Percentiles rank a stretch among this genome's conserved stretches.
Evolutionary conservation across 2,797 vertebrate genomes (phyloP).

Genomic region (Psittacula echo): DNA sequence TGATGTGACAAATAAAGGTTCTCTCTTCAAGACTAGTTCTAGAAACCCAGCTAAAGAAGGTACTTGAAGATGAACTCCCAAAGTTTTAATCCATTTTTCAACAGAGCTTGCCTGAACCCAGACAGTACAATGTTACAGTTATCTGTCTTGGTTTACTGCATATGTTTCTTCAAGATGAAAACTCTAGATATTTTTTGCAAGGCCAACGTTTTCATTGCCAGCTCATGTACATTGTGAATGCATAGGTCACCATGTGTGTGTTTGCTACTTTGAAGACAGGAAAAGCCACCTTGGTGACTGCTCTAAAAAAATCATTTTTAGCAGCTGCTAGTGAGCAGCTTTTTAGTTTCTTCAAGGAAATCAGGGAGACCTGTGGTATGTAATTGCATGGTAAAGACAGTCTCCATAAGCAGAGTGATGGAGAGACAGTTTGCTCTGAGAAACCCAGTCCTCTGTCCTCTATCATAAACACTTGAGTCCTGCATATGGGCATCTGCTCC

Average conservation of each 20-base stretch:
- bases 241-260: background rate
- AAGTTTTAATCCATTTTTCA: background rate
- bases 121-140: background rate
- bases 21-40: background rate
- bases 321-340: background rate
- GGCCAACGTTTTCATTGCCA: background rate
- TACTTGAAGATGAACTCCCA: background rate
- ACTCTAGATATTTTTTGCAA: background rate
- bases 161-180: slow-evolving; percentile 4
- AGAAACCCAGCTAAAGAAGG: background rate
- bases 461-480: background rate
- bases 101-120: background rate
- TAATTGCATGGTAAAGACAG: background rate
- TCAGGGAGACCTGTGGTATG: background rate
- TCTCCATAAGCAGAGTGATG: background rate
- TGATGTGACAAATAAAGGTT: background rate
- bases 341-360: background rate
- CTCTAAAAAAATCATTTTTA: background rate
- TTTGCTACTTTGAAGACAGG: background rate
- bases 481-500: background rate
- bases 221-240: background rate
- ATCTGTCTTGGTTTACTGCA: background rate
- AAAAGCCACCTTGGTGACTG: background rate
- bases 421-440: background rate
- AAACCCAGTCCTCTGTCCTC: background rate